phyloP scores from a whole-genome alignment of 2,888 invertebrate species.

The Cotesia congregata region DNA sequence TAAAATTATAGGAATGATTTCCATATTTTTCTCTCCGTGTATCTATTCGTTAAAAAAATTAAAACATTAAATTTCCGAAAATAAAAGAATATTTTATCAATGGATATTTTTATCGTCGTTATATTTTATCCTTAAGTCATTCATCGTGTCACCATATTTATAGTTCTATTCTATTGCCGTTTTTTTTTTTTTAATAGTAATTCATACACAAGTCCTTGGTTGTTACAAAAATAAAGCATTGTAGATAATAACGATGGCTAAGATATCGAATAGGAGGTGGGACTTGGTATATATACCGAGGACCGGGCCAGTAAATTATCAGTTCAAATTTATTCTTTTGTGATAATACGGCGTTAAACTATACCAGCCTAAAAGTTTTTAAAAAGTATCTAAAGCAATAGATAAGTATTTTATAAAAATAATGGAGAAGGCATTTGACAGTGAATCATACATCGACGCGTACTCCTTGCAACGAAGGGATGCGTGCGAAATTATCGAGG shows the following conservation, averaged over 20 bases:
- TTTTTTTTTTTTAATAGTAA: not conserved
- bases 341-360: not conserved
- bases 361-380: no score
- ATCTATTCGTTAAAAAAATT: no score
- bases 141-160: not conserved
- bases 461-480: slow-evolving; percentile 80
- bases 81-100: no score
- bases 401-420: no score
- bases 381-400: no score
- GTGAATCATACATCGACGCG: slow-evolving; percentile 74
- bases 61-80: no score
- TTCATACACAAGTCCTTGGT: slow-evolving; percentile 12
- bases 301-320: slow-evolving; percentile 48
- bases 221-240: slow-evolving; percentile 27
- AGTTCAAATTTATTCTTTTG: slow-evolving; percentile 44
- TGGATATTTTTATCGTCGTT: no score
- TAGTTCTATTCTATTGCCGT: not conserved
- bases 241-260: not conserved
- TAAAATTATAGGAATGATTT: no score
- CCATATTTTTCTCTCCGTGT: no score
- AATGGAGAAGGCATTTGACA: slow-evolving; percentile 31
- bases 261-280: slow-evolving; percentile 48
- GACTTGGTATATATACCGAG: slow-evolving; percentile 51
- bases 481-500: slow-evolving; percentile 76
- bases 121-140: no score